Evolutionary conservation across 2,888 invertebrate genomes (phyloP).

Genomic region (Octodonta nipae): DNA sequence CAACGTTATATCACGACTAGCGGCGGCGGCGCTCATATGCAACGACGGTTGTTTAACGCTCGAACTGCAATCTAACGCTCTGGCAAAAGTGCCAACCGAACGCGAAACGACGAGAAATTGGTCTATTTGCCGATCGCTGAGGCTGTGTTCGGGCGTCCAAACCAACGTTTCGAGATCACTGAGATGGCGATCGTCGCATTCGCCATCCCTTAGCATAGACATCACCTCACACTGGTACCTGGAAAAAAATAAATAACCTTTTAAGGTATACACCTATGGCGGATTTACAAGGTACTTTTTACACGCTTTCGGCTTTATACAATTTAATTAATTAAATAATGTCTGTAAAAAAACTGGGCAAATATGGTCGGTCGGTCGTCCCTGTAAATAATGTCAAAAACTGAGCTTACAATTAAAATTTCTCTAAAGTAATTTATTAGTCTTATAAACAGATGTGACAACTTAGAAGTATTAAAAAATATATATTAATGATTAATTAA

Average conservation of each 20-base stretch:
- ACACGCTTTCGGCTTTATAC: no score
- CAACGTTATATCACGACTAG: slow-evolving; percentile 93
- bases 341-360: no score
- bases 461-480: no score
- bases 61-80: slow-evolving; percentile 95
- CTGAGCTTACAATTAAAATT: no score
- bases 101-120: slow-evolving; percentile 90
- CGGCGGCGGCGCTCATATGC: slow-evolving; percentile 98
- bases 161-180: slow-evolving; percentile 75
- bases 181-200: slow-evolving; percentile 24
- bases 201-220: slow-evolving; percentile 63
- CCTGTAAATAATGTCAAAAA: no score
- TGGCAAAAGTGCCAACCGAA: slow-evolving; percentile 96
- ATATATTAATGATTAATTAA: no score
- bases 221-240: slow-evolving; percentile 87
- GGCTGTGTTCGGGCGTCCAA: slow-evolving; percentile 85
- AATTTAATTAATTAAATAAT: no score
- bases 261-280: no score
- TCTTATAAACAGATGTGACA: no score
- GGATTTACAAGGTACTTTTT: no score
- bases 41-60: slow-evolving; percentile 95
- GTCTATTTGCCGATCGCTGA: slow-evolving; percentile 93
- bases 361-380: no score
- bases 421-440: no score
- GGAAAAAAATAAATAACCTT: slow-evolving; percentile 52